Evolutionary conservation across 2,113 vertebrate genomes (phyloP), one percentile per base, ranked within the genome.

Genomic region (Microtus pennsylvanicus): DNA sequence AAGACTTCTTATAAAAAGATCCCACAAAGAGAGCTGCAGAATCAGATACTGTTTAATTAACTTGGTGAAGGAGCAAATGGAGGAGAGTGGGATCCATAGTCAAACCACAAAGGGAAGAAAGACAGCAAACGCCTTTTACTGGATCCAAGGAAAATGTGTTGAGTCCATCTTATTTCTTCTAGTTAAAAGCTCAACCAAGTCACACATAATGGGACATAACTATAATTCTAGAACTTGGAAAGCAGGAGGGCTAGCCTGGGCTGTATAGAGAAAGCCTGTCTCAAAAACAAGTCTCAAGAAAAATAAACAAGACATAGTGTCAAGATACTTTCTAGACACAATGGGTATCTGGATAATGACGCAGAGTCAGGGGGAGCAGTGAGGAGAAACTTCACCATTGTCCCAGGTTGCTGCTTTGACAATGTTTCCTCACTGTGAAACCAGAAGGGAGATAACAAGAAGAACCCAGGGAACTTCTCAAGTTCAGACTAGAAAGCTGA

Each of bases 241-340:
- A 14, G 8, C 14, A 69, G 45, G 58, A 80, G 21, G 22, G 4
- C 22, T 42, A 19, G 8, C 9, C 75, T 80, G 75, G 3, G 14
- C 45, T 76, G 2, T 2, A 33, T 2, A 4, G 8, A 74, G 5
- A 77, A 28, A n/a, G 2, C 21, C 58, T 78, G 12, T 50, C 30
- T 38, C 58, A 65, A 38, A 52, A 90, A 24, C 11, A 21, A 77
- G 47, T 47, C 19, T 12, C 24, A 88, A n/a, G 0, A 12, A 70
- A 90, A 65, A 63, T 33, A 77, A 63, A 33, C 19, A 83, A 14
- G 17, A 96, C n/a, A 55, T 7, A 61, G 19, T 89, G 67, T 87
- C 33, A 91, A 89, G 42, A 85, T 65, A 85, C 14, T 86, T 33
- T 77, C 52, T 80, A 30, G 78, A 92, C 35, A 75, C 52, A 94